Percentiles rank a stretch among this genome's conserved stretches.
Evolutionary conservation across 2,113 vertebrate species (phyloP).

Genomic region (Bambusicola thoracicus): DNA sequence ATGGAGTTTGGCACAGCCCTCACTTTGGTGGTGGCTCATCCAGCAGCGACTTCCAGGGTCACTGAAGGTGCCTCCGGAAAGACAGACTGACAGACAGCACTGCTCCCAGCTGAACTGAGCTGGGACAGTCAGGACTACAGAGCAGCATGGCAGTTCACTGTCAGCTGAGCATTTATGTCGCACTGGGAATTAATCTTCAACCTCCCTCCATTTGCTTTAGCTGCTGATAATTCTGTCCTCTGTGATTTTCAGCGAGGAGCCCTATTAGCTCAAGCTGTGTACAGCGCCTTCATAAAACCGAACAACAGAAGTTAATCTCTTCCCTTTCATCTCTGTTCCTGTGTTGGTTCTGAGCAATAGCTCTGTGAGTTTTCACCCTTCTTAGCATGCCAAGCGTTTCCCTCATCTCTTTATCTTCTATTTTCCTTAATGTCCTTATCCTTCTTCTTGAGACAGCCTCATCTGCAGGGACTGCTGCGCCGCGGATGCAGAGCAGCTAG

Average conservation of each 20-base stretch:
- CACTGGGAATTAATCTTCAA: neutral
- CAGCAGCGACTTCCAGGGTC: neutral
- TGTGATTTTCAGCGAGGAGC: neutral
- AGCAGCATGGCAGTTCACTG: neutral
- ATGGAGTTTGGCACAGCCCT: neutral
- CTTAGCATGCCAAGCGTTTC: neutral
- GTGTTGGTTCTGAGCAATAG: neutral
- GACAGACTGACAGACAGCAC: neutral
- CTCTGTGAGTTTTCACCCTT: neutral
- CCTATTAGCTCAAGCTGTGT: neutral
- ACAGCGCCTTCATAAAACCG: neutral
- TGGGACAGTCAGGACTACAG: neutral
- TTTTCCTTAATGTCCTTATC: conserved; percentile 34
- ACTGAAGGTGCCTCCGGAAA: neutral
- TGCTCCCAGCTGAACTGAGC: neutral
- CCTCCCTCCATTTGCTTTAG: neutral
- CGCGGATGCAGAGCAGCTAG: neutral
- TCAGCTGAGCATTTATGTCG: accelerated
- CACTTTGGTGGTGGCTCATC: neutral
- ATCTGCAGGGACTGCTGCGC: neutral
- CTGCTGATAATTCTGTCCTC: neutral
- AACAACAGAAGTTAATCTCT: neutral
- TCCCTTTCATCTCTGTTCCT: conserved; percentile 34
- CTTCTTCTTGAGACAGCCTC: conserved; percentile 4
- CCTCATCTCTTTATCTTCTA: conserved; percentile 31